Percentiles rank a stretch among this genome's conserved stretches.
phyloP scores from a whole-genome alignment of 2,888 invertebrate species.

The Melieria crassipennis region DNA sequence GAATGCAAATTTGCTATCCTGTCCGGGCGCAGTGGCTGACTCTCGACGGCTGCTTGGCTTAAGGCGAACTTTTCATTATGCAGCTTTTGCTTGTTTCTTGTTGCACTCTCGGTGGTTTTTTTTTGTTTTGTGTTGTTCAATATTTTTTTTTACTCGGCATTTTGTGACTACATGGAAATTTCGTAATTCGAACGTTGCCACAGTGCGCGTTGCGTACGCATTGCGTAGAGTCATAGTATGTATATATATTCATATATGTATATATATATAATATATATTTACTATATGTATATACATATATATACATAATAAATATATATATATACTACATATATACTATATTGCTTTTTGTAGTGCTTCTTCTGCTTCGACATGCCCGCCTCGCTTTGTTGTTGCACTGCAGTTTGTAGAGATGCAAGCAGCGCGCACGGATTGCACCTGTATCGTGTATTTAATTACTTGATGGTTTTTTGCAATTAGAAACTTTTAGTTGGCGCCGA shows the following conservation, averaged over 20 bases:
- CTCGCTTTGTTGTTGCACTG: no score
- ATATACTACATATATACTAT: no score
- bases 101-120: background rate
- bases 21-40: background rate
- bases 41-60: background rate
- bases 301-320: no score
- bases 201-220: background rate
- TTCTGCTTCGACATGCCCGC: no score
- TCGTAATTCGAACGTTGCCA: background rate
- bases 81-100: slow-evolving; percentile 5
- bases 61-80: slow-evolving; percentile 16
- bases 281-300: no score
- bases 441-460: slow-evolving; percentile 44
- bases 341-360: no score
- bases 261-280: no score
- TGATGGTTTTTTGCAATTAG: slow-evolving; percentile 43
- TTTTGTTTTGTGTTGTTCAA: background rate
- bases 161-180: background rate
- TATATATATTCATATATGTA: no score
- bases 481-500: slow-evolving; percentile 42
- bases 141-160: background rate
- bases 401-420: no score
- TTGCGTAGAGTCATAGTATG: no score
- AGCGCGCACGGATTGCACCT: slow-evolving; percentile 1
- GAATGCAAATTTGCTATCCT: slow-evolving; percentile 42